Percentiles rank a stretch among this genome's conserved stretches.
phyloP scores from a whole-genome alignment of 2,113 vertebrate species.

The Hydropotes inermis region DNA sequence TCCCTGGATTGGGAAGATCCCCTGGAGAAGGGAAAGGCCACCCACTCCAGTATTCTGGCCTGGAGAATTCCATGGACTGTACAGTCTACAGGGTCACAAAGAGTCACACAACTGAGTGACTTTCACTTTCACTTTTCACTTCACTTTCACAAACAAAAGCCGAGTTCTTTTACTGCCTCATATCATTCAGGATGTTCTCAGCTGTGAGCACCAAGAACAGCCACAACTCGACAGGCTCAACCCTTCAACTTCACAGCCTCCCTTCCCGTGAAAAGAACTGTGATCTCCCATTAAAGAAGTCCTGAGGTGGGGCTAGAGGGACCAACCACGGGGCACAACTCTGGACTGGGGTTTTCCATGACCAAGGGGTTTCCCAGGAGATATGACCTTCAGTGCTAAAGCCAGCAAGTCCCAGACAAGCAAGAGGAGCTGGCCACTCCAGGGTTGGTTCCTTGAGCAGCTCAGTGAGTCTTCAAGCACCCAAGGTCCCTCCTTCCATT shows the following conservation, averaged over 20 bases:
- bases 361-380: not conserved
- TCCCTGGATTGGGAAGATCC: not conserved
- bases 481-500: not conserved
- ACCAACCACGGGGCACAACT: not conserved
- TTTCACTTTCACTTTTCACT: not conserved
- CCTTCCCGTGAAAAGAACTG: not conserved
- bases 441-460: not conserved
- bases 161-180: not conserved
- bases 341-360: not conserved
- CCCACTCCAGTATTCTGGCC: not conserved
- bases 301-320: not conserved
- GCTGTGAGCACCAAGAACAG: not conserved
- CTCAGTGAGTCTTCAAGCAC: not conserved
- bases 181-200: not conserved
- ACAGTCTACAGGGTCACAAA: not conserved
- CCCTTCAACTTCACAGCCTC: not conserved
- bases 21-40: not conserved
- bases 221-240: not conserved
- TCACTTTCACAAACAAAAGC: not conserved
- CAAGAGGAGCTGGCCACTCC: not conserved
- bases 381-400: not conserved
- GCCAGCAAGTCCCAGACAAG: not conserved
- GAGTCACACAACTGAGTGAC: not conserved
- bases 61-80: not conserved
- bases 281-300: not conserved